phyloP scores from a whole-genome alignment of 2,888 invertebrate genomes.

The Xylocampa areola region DNA sequence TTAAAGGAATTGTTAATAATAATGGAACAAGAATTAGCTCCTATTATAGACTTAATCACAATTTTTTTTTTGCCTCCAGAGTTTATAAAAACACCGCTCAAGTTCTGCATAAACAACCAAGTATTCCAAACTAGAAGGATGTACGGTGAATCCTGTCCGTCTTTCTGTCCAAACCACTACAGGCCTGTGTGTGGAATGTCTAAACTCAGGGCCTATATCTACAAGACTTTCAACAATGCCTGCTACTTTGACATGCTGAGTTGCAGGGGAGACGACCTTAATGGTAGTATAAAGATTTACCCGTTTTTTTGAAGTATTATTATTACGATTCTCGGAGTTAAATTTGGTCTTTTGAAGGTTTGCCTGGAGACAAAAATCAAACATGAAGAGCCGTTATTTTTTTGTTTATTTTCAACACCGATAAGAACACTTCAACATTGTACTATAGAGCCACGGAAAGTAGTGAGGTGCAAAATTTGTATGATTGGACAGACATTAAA shows the following conservation, averaged over 20 bases:
- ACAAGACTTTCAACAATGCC: slow-evolving; percentile 77
- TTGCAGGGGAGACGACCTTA: slow-evolving; percentile 79
- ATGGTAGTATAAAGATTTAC: slow-evolving; percentile 24
- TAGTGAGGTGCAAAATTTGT: no score
- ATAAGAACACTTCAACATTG: no score
- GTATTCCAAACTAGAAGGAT: slow-evolving; percentile 54
- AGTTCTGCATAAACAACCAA: slow-evolving; percentile 73
- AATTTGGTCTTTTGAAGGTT: no score
- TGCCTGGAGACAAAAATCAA: no score
- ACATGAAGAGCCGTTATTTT: no score
- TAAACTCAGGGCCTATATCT: slow-evolving; percentile 68
- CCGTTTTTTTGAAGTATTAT: no score
- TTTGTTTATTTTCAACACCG: no score
- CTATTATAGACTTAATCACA: neutral
- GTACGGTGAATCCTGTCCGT: slow-evolving; percentile 79
- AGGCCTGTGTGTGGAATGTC: slow-evolving; percentile 80
- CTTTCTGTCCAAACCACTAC: slow-evolving; percentile 80
- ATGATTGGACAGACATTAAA: no score
- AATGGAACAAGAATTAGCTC: neutral
- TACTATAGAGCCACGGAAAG: no score
- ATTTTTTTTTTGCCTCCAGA: slow-evolving; percentile 62
- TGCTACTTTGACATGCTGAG: slow-evolving; percentile 83
- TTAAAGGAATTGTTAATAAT: no score
- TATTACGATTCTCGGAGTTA: no score
- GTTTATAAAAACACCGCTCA: slow-evolving; percentile 66